Evolutionary conservation across 2,797 vertebrate species (phyloP), one percentile per base, ranked within the genome.

Genomic region (Lindbergichthys nudifrons): DNA sequence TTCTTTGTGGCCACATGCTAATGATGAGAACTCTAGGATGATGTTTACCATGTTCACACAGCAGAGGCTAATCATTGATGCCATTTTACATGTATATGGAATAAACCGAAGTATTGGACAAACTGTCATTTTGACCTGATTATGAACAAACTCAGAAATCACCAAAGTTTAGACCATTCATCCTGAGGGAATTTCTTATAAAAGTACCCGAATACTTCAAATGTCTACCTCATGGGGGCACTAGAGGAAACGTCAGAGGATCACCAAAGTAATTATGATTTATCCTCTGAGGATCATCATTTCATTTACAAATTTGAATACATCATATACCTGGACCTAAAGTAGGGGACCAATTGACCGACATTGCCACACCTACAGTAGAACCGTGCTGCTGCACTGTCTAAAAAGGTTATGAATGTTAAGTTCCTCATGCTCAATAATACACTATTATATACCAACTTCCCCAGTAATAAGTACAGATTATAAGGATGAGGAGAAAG

Each of bases 381-480:
- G 41, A 71, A 23, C 2, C 1, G 11, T 47, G 47, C 67, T 1
- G 16, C 18, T 21, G 3, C 39, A 30, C 5, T 51, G 36, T 18
- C 19, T 46, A 32, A n/a, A 39, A 60, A 48, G 14, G 3, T 51
- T n/a, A 19, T 19, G 10, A 65, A 59, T 50, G 54, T 19, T 21
- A 58, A 50, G 41, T 47, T 68, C 4, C 10, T 63, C 4, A 13
- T 59, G 21, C 32, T 45, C n/a, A 30, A 45, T 39, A 77, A 63
- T 53, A 63, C 61, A 57, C 58, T 41, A 51, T 41, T 75, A 50
- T 65, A 65, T 58, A 79, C 54, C 64, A 30, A 23, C 10, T 51
- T 68, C 42, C 16, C 36, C 23, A 10, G 69, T 51, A 57, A 66
- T 45, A 67, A 62, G 52, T 59, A 10, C 13, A 70, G 21, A 64